These are phyloP conservation scores for Meganola albula DNA, from an alignment of 2,888 invertebrate genomes.

Conservation along the genomic window DNA sequence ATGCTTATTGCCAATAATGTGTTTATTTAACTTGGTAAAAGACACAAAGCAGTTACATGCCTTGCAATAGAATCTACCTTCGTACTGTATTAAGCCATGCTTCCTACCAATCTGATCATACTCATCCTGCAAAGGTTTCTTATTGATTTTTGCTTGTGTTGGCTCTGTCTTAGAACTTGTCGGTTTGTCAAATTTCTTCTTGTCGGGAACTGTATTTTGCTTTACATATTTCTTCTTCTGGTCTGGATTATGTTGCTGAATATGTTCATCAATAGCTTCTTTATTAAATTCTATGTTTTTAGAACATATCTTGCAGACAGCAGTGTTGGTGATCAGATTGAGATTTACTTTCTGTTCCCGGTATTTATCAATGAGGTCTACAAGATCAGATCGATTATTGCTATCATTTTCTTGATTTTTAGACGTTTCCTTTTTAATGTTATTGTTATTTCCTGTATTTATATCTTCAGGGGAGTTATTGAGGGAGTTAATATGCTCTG, in stretches of 20 bases:
- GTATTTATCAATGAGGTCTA: slow-evolving; percentile 9
- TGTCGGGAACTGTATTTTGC: too few relatives aligned
- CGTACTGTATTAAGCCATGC: too few relatives aligned
- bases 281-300: slow-evolving; percentile 12
- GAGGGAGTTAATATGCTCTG: neutral
- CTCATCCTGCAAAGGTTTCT: too few relatives aligned
- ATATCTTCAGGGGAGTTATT: neutral
- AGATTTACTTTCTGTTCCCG: slow-evolving; percentile 13
- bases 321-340: slow-evolving; percentile 13
- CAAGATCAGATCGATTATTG: slow-evolving; percentile 4
- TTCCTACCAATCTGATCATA: too few relatives aligned
- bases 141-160: too few relatives aligned
- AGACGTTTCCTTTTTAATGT: neutral
- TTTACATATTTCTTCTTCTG: too few relatives aligned
- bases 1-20: slow-evolving; percentile 9
- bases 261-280: slow-evolving; percentile 12
- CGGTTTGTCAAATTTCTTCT: too few relatives aligned
- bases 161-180: too few relatives aligned
- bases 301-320: slow-evolving; percentile 16
- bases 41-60: slow-evolving; percentile 10
- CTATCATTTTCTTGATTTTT: too few relatives aligned
- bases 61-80: too few relatives aligned
- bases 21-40: slow-evolving; percentile 11
- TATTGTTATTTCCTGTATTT: neutral
- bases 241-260: slow-evolving; percentile 13